Conservation (phyloP, 2,888 invertebrate genomes). For the Chrysolina oricalcia region DNA sequence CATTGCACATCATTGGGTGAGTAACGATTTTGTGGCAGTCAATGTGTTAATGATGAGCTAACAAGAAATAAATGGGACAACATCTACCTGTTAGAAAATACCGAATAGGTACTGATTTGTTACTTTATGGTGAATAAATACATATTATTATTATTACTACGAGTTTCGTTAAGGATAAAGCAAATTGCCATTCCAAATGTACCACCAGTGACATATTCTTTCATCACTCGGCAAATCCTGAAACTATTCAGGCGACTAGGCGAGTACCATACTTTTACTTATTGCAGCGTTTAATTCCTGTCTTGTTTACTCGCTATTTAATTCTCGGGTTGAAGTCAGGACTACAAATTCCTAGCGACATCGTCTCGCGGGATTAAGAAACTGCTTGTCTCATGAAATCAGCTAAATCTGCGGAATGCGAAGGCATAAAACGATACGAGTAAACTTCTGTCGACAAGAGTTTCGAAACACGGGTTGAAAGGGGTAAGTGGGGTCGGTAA, state of each 20-base stretch:
- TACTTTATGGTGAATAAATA: too few species aligned
- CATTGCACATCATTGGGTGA: too few species aligned
- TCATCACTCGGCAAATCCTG: not conserved
- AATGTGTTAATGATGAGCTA: too few species aligned
- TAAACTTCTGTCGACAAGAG: not conserved
- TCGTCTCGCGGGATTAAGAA: not conserved
- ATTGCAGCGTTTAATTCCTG: not conserved
- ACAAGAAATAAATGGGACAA: too few species aligned
- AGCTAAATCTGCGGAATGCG: conserved; percentile 15
- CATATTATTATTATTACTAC: too few species aligned
- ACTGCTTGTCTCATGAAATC: conserved; percentile 15
- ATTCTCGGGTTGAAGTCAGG: conserved; percentile 2
- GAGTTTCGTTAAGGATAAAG: too few species aligned
- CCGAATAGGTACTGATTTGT: too few species aligned
- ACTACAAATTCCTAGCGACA: not conserved
- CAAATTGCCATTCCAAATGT: not conserved
- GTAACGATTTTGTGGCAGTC: too few species aligned
- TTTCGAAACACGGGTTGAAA: not conserved
- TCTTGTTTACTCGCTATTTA: conserved; percentile 4
- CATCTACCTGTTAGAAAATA: too few species aligned
- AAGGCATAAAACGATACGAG: not conserved
- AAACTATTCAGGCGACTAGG: too few species aligned
- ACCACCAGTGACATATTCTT: not conserved
- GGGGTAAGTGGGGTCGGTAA: not conserved
- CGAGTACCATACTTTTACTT: not conserved